Base-by-base conservation (phyloP, 2,888 invertebrate genomes). In the Himalopsyche anomala region DNA sequence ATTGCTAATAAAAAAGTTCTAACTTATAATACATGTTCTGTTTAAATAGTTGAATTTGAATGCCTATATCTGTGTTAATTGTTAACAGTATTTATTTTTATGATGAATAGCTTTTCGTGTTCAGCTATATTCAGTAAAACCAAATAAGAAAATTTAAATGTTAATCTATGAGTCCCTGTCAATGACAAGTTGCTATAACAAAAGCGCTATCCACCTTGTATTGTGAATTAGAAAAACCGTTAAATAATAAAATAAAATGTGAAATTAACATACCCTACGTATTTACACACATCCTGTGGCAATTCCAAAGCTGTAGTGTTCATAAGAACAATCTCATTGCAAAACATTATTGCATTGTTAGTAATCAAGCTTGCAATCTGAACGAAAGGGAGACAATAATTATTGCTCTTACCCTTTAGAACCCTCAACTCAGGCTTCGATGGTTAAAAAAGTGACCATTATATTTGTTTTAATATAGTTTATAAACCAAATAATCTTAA, bases 311-410 rank as follows among this genome's bases (percentile, higher is more conserved):
- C 74, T 15, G 74, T 19, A 36, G 36, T 38, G 74, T 36, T 36
- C 74, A 36, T 74, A 74, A 38, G 36, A 12, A 74, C 28, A 74
- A 74, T 74, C 74, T 74, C 74, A 74, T 74, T 74, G 74, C 80
- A 83, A 83, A 84, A 81, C 56, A 84, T 79, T 83, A 81, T 82
- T 81, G 86, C 42, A 87, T 87, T 88, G 86, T 86, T 85, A 55
- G 82, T 86, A 87, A 87, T 88, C 88, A 82, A 86, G 74, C 86
- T 83, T 82, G 85, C 88, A 87, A 88, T 88, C 88, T 82, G 79
- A 84, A 74, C 83, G 83, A 87, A 88, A 88, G 87, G 87, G 88
- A 85, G 86, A 85, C 83, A 85, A 87, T 87, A 80, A 85, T 83
- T 80, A 36, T 40, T 56, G 36, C 38, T n/a, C 17, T 55, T 80